phyloP scores from a whole-genome alignment of 2,113 vertebrate genomes.

The Ictalurus furcatus region DNA sequence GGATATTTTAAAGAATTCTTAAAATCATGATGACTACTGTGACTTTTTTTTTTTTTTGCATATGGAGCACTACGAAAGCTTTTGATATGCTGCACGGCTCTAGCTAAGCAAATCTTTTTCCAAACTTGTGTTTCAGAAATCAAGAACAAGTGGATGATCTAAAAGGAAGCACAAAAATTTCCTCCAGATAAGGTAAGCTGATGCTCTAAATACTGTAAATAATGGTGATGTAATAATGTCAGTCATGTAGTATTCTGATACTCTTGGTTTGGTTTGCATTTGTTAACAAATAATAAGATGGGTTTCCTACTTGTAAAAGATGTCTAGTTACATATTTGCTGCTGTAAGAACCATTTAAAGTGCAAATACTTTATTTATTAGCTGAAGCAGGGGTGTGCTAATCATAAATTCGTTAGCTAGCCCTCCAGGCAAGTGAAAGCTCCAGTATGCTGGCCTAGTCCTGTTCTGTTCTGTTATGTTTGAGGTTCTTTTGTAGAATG shows the following conservation, averaged over 20 bases:
- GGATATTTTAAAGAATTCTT: background rate
- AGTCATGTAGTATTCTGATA: too few relatives aligned
- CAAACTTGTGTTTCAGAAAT: conserved; percentile 63
- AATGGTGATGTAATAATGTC: background rate
- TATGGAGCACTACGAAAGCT: background rate
- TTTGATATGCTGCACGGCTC: background rate
- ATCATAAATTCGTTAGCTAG: too few relatives aligned
- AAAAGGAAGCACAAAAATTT: conserved; percentile 61
- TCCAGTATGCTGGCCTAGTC: too few relatives aligned
- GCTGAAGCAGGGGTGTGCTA: too few relatives aligned
- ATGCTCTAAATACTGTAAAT: background rate
- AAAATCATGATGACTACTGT: background rate
- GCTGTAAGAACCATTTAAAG: background rate
- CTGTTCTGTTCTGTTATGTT: too few relatives aligned
- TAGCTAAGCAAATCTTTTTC: background rate
- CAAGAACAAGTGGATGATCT: conserved; percentile 69
- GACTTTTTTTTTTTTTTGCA: too few relatives aligned
- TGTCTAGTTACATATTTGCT: background rate
- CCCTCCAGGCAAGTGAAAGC: too few relatives aligned
- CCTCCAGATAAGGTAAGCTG: conserved; percentile 71
- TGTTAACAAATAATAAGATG: background rate
- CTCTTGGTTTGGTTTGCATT: background rate
- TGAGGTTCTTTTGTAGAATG: background rate
- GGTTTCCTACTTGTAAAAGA: background rate
- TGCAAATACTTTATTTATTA: background rate